A percentile compares a stretch with the other conserved stretches of the same genome.
These are phyloP conservation scores for Tokudaia muenninki DNA, from an alignment of 2,797 vertebrate genomes.

Conservation along the genomic window DNA sequence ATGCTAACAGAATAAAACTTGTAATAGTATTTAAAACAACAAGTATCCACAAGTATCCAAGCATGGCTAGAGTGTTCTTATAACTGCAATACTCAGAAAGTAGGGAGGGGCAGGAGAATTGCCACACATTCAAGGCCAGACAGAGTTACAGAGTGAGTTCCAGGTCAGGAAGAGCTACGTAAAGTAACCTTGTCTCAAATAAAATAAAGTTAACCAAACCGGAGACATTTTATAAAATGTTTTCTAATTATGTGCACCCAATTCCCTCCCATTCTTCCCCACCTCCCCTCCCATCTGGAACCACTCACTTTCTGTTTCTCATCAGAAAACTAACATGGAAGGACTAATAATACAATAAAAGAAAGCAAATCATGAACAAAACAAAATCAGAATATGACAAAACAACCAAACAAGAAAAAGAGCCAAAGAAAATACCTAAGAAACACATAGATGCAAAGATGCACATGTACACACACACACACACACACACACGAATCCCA, in stretches of 20 bases:
- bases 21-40: neutral
- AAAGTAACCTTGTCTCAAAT: neutral
- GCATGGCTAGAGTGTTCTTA: neutral
- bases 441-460: neutral
- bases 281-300: neutral
- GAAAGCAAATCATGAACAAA: neutral
- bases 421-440: neutral
- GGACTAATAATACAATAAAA: neutral
- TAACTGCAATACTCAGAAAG: neutral
- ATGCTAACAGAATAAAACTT: constrained; percentile 65
- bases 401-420: neutral
- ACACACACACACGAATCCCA: neutral
- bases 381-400: neutral
- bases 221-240: neutral
- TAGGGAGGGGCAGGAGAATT: neutral
- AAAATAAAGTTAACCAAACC: neutral
- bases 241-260: neutral
- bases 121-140: neutral
- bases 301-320: neutral
- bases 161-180: neutral
- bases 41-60: neutral
- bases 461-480: no score
- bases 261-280: neutral
- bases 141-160: neutral
- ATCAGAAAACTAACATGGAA: neutral